Evolutionary conservation across 2,888 invertebrate species (phyloP).

Genomic region (Papilio demoleus): DNA sequence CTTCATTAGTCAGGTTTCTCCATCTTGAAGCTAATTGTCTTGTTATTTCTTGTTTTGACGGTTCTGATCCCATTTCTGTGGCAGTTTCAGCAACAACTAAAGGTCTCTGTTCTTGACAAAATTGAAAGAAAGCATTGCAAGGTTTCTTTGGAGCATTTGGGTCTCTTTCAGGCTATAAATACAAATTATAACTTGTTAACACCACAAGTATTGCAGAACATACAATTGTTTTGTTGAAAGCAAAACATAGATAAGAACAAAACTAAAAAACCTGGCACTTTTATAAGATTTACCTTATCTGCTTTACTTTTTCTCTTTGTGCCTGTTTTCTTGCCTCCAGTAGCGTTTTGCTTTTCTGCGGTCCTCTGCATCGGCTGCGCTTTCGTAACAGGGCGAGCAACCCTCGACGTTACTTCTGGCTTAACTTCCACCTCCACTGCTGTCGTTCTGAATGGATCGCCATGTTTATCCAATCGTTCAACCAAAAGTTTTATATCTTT

Average conservation of each 20-base stretch:
- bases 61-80: conserved; percentile 86
- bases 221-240: too few species aligned
- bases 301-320: conserved; percentile 85
- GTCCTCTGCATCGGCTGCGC: conserved; percentile 60
- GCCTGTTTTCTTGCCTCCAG: conserved; percentile 68
- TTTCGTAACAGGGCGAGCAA: conserved; percentile 59
- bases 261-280: too few species aligned
- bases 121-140: conserved; percentile 92
- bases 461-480: conserved; percentile 86
- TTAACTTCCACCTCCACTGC: conserved; percentile 83
- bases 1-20: conserved; percentile 87
- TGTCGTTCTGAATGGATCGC: conserved; percentile 87
- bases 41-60: conserved; percentile 89
- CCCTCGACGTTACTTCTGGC: conserved; percentile 60
- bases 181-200: too few species aligned
- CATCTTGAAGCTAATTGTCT: conserved; percentile 89
- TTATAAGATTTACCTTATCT: conserved; percentile 78
- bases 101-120: conserved; percentile 91
- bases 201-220: too few species aligned
- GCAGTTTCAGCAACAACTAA: conserved; percentile 86
- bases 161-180: conserved; percentile 80
- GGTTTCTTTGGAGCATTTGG: conserved; percentile 91
- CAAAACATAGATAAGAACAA: too few species aligned
- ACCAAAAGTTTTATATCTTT: conserved; percentile 88
- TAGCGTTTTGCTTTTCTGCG: conserved; percentile 64